Evolutionary conservation across 2,113 vertebrate species (phyloP), one percentile per base, ranked within the genome.

Genomic region (Dinomys branickii): DNA sequence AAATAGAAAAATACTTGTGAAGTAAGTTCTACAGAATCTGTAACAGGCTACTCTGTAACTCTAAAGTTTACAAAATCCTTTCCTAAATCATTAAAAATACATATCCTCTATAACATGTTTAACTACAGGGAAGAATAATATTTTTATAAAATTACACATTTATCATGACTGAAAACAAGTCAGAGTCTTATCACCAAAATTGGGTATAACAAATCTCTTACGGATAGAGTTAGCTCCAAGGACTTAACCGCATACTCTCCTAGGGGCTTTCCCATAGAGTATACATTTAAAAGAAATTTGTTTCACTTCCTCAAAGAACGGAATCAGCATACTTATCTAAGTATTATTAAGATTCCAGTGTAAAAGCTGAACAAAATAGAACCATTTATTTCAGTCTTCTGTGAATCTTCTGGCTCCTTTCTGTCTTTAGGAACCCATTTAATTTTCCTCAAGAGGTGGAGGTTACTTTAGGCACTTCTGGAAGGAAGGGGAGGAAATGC

Each of bases 161-260:
- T 67, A 50, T 58, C 95, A 50, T 58, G 33, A 95, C 6, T 26
- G 10, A 91, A 87, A 90, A 35, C 41, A 59, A 89, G 69, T 35
- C 88, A 58, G 1, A 35, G 30, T 88, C 77, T 91, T 85, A 91
- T 87, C 35, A 94, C 38, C 35, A 95, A 88, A 93, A 92, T 9
- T 81, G 80, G 14, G 59, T 28, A 3, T 90, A 30, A 81, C 14
- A 86, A 69, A 90, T 86, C 44, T 88, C 44, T 71, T 47, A 20
- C 16, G 13, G 61, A 91, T 11, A 73, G 24, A 65, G 22, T 92
- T 96, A 94, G 87, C 41, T 65, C 33, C 10, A 93, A 95, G 35
- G 11, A 85, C 83, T 94, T 85, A 93, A 91, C 8, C 30, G 1
- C 28, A 73, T 71, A 59, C 84, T 84, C 20, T 90, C 56, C 73